Evolutionary conservation across 2,888 invertebrate species (phyloP).

Genomic region (Lochmaea capreae): DNA sequence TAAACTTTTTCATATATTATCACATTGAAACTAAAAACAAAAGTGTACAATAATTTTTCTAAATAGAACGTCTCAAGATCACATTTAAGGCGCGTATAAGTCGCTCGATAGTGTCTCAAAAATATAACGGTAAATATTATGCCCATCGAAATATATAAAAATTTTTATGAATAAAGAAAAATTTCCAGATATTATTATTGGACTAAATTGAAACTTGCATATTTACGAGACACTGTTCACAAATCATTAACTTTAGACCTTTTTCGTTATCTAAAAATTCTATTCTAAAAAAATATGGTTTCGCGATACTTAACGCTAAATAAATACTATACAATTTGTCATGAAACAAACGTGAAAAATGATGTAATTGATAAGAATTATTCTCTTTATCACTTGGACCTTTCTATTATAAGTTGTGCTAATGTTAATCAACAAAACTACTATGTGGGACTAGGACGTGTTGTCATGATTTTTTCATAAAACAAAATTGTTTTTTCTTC

Average conservation of each 20-base stretch:
- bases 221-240: constrained; percentile 16
- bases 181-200: too few relatives aligned
- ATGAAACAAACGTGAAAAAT: constrained; percentile 2
- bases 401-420: background rate
- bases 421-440: background rate
- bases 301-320: constrained; percentile 45
- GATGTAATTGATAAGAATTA: background rate
- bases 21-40: constrained; percentile 47
- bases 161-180: too few relatives aligned
- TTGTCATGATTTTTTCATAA: background rate
- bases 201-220: background rate
- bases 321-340: constrained; percentile 48
- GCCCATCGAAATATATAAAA: background rate
- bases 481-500: too few relatives aligned
- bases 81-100: constrained; percentile 5
- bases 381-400: background rate
- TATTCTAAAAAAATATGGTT: constrained; percentile 47
- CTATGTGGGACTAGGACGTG: background rate
- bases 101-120: constrained; percentile 3
- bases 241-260: constrained; percentile 21
- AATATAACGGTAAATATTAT: background rate
- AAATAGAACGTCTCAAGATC: constrained; percentile 7
- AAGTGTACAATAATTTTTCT: constrained; percentile 33
- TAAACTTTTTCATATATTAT: constrained; percentile 42
- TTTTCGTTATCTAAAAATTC: constrained; percentile 31